Evolutionary conservation across 2,888 invertebrate species (phyloP), one percentile per base, ranked within the genome.

Genomic region (Eurytoma adleriae): DNA sequence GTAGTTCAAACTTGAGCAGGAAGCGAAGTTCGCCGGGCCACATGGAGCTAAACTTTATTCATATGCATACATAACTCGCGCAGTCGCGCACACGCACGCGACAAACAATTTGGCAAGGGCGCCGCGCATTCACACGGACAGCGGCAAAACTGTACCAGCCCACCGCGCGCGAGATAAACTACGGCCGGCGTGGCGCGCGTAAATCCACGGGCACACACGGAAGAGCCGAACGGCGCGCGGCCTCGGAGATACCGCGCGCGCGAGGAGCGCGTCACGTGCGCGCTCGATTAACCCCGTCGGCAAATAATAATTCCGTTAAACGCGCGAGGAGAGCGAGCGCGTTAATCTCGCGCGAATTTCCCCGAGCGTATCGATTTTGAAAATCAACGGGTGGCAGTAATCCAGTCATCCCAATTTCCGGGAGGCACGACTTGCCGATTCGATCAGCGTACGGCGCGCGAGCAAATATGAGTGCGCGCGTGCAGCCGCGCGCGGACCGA

Each of bases 251-350:
- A 59, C 61, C 59, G 64, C 64, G 71, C 27, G 48, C 69, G 20
- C n/a, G n/a, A 4, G 12, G 57, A 3, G 13, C 30, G 30, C 64
- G 54, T 64, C 78, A 54, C 72, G 67, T 40, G 40, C 20, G 64
- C 50, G 68, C 72, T 73, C 72, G 69, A 72, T 73, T 68, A 77
- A 68, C 13, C 67, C 67, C n/a, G n/a, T 14, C 50, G 54, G 54
- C 80, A 66, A 73, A 77, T 77, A 69, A 77, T 77, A 80, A 80
- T 72, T 77, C 61, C 79, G 74, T 71, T 74, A 74, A 75, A 66
- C 67, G 70, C 54, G 71, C 75, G 67, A 75, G 79, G 67, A 75
- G 18, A 16, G 64, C 69, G 18, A 0, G 24, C 59, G 64, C 59
- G 71, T 64, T 71, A 75, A 76, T 75, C 71, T 67, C 71, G 71